Evolutionary conservation across 2,888 invertebrate species (phyloP).

Genomic region (Dicranocentrus wangi): DNA sequence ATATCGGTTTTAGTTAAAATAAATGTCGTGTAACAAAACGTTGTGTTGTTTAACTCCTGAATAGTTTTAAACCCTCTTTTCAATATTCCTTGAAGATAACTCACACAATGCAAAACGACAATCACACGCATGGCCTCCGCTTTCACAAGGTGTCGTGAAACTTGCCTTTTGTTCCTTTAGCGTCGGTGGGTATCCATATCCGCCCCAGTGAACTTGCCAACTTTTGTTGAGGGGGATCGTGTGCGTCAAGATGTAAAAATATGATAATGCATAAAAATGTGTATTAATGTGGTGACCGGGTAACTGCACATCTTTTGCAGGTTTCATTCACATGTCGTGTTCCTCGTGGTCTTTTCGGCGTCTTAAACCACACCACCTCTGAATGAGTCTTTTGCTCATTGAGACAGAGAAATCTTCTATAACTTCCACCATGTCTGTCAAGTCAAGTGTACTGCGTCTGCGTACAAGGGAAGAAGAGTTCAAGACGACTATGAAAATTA

Average conservation of each 20-base stretch:
- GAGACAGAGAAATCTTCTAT: too few relatives aligned
- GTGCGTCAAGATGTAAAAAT: slow-evolving; percentile 27
- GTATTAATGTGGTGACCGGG: slow-evolving; percentile 50
- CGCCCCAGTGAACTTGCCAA: slow-evolving; percentile 51
- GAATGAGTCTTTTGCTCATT: too few relatives aligned
- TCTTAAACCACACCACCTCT: too few relatives aligned
- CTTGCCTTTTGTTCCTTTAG: too few relatives aligned
- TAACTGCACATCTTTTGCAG: slow-evolving; percentile 22
- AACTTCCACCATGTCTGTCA: too few relatives aligned
- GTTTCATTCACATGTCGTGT: background rate
- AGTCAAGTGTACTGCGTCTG: background rate
- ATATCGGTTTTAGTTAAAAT: background rate
- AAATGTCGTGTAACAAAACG: background rate
- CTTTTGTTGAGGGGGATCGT: background rate
- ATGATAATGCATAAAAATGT: slow-evolving; percentile 21
- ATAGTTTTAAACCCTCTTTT: too few relatives aligned
- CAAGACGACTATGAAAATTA: slow-evolving; percentile 11
- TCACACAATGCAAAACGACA: background rate
- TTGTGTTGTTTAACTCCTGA: too few relatives aligned
- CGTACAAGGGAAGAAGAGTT: slow-evolving; percentile 6
- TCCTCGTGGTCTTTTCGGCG: slow-evolving; percentile 14
- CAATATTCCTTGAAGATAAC: too few relatives aligned
- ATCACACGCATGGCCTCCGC: slow-evolving; percentile 20
- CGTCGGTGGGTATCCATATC: slow-evolving; percentile 25
- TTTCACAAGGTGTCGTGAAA: slow-evolving; percentile 38